Base-by-base conservation (phyloP, 2,113 vertebrate genomes). In the Campylorhamphus procurvoides region DNA sequence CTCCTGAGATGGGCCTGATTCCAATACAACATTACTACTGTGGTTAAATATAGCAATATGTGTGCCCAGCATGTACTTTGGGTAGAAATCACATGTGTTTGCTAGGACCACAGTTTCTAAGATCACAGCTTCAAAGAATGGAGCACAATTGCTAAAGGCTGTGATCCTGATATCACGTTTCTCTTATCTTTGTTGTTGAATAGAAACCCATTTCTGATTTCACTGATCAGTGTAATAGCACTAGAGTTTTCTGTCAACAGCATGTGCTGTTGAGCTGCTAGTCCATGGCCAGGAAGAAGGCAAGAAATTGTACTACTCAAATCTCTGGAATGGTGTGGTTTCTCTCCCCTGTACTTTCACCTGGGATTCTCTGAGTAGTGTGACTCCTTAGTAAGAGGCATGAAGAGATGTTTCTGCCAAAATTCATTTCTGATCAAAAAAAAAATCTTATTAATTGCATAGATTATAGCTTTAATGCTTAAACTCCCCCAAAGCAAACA, bases 301-400 rank as follows among this genome's bases (percentile, higher is more conserved):
- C 40, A 55, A 56, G 28, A 71, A 93, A 84, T 90, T 18, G 3
- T 44, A 44, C 55, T 20, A 6, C 31, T 3, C 6, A n/a, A 27
- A 37, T 35, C 68, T 75, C 47, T 82, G 33, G 7, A 60, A 18
- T 9, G 19, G 10, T 47, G 20, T 33, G 16, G 14, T 71, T 90
- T 47, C 18, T 92, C 27, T 55, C 8, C 33, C 25, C 8, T 14
- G 6, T 18, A 28, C 44, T 85, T 75, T 56, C 40, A 60, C 25
- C 23, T 71, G 35, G 1, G 3, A 27, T 40, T 81, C n/a, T 86
- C 62, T 62, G 40, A 58, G 53, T 6, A 87, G 25, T 0, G 0
- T 31, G 37, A 67, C 25, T 56, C 22, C 29, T 68, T 64, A 74
- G n/a, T 11, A 60, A 64, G 40, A 29, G 8, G 25, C 22, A n/a